These are phyloP conservation scores for Endotricha flammealis DNA, from an alignment of 2,888 invertebrate species.

Conservation along the genomic window DNA sequence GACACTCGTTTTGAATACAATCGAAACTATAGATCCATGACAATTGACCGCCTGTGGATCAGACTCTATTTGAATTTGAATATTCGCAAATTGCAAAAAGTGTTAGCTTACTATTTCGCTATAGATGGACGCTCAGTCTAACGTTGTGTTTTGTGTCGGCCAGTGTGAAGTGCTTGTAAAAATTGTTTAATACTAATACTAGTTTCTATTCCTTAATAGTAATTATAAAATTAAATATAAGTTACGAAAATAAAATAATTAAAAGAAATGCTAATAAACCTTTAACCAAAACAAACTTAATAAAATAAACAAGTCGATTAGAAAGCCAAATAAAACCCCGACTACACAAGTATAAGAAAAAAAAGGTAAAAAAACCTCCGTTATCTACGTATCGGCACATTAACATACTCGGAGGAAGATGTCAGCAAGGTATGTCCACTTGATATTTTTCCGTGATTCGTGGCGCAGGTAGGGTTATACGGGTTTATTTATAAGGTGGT, in stretches of 20 bases:
- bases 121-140: slow-evolving; percentile 46
- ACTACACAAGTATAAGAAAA: slow-evolving; percentile 13
- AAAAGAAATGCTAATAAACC: no score
- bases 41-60: slow-evolving; percentile 66
- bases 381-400: slow-evolving; percentile 20
- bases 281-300: no score
- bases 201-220: no score
- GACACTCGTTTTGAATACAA: slow-evolving; percentile 18
- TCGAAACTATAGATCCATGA: slow-evolving; percentile 36
- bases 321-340: slow-evolving; percentile 8
- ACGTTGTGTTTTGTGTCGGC: slow-evolving; percentile 32
- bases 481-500: slow-evolving; percentile 67
- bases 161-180: slow-evolving; percentile 10
- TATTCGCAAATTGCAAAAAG: slow-evolving; percentile 52
- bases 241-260: no score
- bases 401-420: slow-evolving; percentile 36
- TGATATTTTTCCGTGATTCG: slow-evolving; percentile 44
- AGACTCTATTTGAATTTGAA: slow-evolving; percentile 66
- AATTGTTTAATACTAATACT: slow-evolving; percentile 2
- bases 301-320: slow-evolving; percentile 10
- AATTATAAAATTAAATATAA: no score
- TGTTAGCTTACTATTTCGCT: slow-evolving; percentile 38
- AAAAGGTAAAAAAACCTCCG: slow-evolving; percentile 15
- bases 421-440: slow-evolving; percentile 55
- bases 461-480: slow-evolving; percentile 59